Conservation (phyloP, 23 tunicate genomes). For the Phallusia fumigata region DNA sequence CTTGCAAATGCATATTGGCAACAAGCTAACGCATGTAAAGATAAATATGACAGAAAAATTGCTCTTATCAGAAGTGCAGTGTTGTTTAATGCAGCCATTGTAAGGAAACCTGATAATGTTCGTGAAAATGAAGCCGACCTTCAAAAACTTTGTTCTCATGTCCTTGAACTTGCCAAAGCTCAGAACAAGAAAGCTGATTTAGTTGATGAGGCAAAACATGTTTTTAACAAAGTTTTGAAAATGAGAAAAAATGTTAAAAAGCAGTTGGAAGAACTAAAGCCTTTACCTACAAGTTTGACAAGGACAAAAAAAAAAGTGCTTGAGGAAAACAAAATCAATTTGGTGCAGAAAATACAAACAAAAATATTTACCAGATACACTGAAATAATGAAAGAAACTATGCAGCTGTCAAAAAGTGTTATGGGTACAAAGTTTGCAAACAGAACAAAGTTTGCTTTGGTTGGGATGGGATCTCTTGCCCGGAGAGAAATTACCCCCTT, state of each 20-base stretch:
- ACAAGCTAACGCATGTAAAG: too few species aligned
- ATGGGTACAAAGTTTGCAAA: constrained; percentile 37
- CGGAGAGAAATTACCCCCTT: constrained; percentile 21
- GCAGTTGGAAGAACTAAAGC: background rate
- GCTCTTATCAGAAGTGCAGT: background rate
- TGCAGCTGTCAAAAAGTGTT: background rate
- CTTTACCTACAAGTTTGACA: background rate
- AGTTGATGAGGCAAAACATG: background rate
- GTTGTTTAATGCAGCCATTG: background rate
- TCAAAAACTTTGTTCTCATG: background rate
- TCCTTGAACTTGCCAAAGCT: background rate
- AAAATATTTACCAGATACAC: background rate
- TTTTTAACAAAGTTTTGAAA: background rate
- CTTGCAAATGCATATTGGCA: too few species aligned
- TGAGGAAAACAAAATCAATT: background rate
- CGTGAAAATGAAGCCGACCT: background rate
- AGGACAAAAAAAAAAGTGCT: background rate
- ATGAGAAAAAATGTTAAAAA: background rate
- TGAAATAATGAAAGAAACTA: background rate
- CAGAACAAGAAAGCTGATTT: background rate
- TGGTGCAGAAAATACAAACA: background rate
- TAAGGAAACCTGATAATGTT: background rate
- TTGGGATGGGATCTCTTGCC: constrained; percentile 22
- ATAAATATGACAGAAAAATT: background rate
- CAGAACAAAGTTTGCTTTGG: constrained; percentile 24